These are phyloP conservation scores for Zhuqinia jingwanae DNA, from an alignment of 2,888 invertebrate genomes.

Conservation along the genomic window DNA sequence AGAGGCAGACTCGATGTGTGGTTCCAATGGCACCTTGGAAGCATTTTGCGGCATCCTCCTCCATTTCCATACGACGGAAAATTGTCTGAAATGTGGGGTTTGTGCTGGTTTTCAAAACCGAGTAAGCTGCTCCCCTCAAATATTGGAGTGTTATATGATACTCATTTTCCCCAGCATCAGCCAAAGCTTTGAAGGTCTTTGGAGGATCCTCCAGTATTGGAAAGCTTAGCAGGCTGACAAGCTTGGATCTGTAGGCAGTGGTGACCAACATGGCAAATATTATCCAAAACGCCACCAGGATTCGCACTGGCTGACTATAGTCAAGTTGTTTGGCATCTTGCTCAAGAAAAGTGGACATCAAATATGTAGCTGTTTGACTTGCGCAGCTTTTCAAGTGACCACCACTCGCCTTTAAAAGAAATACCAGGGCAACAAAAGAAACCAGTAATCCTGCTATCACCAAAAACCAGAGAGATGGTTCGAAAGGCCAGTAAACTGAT, in stretches of 20 bases:
- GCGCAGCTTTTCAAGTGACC: no score
- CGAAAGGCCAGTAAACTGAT: constrained; percentile 65
- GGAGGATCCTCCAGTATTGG: constrained; percentile 64
- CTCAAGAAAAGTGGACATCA: constrained; percentile 8
- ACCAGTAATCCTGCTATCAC: background rate
- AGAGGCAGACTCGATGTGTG: constrained; percentile 56
- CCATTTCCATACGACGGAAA: constrained; percentile 61
- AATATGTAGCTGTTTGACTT: background rate
- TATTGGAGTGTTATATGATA: constrained; percentile 65
- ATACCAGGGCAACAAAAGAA: no score
- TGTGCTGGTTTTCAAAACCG: constrained; percentile 53
- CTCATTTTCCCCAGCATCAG: constrained; percentile 31
- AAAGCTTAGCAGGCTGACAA: constrained; percentile 68
- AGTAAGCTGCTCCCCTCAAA: constrained; percentile 68
- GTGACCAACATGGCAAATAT: constrained; percentile 53
- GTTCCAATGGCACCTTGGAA: constrained; percentile 33
- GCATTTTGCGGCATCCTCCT: constrained; percentile 62
- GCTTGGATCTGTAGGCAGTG: constrained; percentile 71
- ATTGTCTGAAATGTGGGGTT: constrained; percentile 63
- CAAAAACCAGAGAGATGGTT: background rate
- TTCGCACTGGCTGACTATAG: background rate
- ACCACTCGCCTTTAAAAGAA: no score
- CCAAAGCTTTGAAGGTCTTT: constrained; percentile 65
- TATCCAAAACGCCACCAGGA: constrained; percentile 57
- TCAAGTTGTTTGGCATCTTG: background rate